Base-by-base conservation (phyloP, 2,113 vertebrate genomes). In the Seriola rivoliana region DNA sequence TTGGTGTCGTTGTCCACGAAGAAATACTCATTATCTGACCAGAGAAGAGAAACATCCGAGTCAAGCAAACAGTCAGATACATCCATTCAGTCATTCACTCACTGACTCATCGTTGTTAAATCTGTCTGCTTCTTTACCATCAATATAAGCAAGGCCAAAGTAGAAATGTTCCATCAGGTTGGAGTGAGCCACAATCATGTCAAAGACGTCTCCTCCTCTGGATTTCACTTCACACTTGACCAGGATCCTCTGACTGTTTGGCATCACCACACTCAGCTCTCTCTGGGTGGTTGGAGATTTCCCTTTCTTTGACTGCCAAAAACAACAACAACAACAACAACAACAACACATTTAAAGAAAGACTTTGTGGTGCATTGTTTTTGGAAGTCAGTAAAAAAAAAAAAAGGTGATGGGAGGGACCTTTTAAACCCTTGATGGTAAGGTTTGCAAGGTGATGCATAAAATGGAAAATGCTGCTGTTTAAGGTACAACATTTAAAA, bases 1-100 rank as follows among this genome's bases (percentile, higher is more conserved):
- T 96, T 97, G 21, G 95, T 96, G 5, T 97, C 96, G 12, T 94
- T 95, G 83, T 97, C 96, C 93, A 99, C 85, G 84, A 98, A 98
- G 91, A 97, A 97, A 85, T 97, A 97, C 87, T 98, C 97, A 88
- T 96, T 94, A 69, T 96, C 97, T 99, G 89, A 63, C 8, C 32
- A 82, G 52, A 84, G 17, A 87, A 64, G 29, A 58, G 29, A 69
- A 29, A 59, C 52, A 42, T 38, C 16, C 12, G 19, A 57, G 10
- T 10, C 54, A 4, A 23, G 10, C 1, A 1, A 55, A 23, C 52
- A 55, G n/a, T 23, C 54, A 55, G 54, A n/a, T 55, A 11, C 21
- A 9, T 21, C n/a, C 19, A 54, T 2, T 34, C 46, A 38, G 1
- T 42, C 32, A 32, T 2, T 34, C 46, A 38, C 4, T 42, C 32